These are phyloP conservation scores for Allolobophora icterica DNA, from an alignment of 2,888 invertebrate species.

Conservation along the genomic window DNA sequence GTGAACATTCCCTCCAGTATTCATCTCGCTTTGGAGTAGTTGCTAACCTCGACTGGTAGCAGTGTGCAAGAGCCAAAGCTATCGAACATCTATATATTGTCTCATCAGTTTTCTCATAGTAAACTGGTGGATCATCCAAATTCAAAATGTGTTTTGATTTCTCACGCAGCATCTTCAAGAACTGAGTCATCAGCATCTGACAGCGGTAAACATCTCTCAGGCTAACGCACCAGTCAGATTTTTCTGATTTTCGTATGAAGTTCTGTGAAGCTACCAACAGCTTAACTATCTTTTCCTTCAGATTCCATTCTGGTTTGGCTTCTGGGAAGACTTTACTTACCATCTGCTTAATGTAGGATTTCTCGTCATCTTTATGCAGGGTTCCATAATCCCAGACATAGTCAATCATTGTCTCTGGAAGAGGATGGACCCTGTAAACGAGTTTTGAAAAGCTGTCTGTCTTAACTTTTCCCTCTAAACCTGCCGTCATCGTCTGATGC, in stretches of 20 bases:
- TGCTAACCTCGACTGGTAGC: conserved; percentile 15
- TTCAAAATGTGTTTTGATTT: not conserved
- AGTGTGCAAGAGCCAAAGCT: not conserved
- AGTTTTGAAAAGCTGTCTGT: not conserved
- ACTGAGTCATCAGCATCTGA: conserved; percentile 22
- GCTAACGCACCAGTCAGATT: conserved; percentile 19
- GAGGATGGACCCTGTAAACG: not conserved
- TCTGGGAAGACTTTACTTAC: not conserved
- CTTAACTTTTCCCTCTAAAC: conserved; percentile 7
- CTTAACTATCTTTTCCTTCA: not conserved
- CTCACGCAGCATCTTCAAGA: not conserved
- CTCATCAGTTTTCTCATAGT: not conserved
- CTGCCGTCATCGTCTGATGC: not conserved
- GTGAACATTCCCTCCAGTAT: not conserved
- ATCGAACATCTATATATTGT: not conserved
- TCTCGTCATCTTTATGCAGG: not conserved
- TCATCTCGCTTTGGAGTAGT: conserved; percentile 14
- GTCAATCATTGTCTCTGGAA: conserved; percentile 27
- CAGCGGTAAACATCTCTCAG: conserved; percentile 9
- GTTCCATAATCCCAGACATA: conserved; percentile 26
- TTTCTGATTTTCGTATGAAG: not conserved
- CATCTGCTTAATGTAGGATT: not conserved
- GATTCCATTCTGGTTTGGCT: not conserved
- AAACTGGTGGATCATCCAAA: not conserved
- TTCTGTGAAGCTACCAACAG: not conserved